phyloP scores from a whole-genome alignment of 2,888 invertebrate species.

The Latheticus oryzae region DNA sequence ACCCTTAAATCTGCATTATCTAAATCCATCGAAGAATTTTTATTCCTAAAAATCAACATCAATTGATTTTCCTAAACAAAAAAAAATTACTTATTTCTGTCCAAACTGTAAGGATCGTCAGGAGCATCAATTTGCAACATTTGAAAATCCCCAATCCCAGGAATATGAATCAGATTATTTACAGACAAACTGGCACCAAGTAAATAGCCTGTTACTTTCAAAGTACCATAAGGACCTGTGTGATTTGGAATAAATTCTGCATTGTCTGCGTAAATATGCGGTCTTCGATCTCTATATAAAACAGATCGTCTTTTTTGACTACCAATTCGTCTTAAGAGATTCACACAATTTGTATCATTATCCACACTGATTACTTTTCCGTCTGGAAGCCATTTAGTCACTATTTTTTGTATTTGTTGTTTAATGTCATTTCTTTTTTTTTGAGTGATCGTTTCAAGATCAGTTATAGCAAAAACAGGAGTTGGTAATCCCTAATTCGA shows the following conservation, averaged over 20 bases:
- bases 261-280: conserved; percentile 87
- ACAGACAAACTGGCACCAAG: conserved; percentile 86
- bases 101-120: conserved; percentile 76
- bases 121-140: conserved; percentile 82
- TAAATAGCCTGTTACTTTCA: conserved; percentile 89
- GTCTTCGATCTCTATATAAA: conserved; percentile 81
- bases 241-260: conserved; percentile 73
- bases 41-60: conserved; percentile 23
- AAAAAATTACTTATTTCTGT: conserved; percentile 65
- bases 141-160: conserved; percentile 94
- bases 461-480: conserved; percentile 79
- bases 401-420: conserved; percentile 72
- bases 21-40: conserved; percentile 35
- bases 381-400: conserved; percentile 82
- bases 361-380: conserved; percentile 86
- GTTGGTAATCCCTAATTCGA: conserved; percentile 82
- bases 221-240: conserved; percentile 69
- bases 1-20: conserved; percentile 55
- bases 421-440: conserved; percentile 80
- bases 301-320: conserved; percentile 83
- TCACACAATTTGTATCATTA: conserved; percentile 79
- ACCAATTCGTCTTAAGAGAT: conserved; percentile 79
- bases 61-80: conserved; percentile 10
- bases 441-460: conserved; percentile 78
- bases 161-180: conserved; percentile 89